Percentiles rank a stretch among this genome's conserved stretches.
These are phyloP conservation scores for Zaprionus africanus DNA, from an alignment of 1,140 invertebrate genomes.

Conservation along the genomic window DNA sequence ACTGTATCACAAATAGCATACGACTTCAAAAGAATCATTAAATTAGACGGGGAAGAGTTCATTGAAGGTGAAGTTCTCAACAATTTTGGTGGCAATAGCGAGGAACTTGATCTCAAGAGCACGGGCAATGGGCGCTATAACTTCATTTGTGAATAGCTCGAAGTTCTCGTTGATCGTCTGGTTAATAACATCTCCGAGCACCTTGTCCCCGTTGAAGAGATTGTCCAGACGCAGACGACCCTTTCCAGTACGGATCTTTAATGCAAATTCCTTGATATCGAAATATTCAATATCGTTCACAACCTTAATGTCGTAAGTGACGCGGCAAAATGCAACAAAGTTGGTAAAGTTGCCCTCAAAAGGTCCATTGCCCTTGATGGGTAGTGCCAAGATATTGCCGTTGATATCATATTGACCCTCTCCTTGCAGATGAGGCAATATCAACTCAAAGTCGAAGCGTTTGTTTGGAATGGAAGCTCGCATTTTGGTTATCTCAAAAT, in stretches of 20 bases:
- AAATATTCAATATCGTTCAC: constrained; percentile 85
- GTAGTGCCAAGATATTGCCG: constrained; percentile 87
- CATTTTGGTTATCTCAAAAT: constrained; percentile 86
- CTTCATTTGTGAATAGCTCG: constrained; percentile 86
- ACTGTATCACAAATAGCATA: constrained; percentile 67
- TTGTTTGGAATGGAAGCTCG: constrained; percentile 85
- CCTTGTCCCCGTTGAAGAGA: constrained; percentile 87
- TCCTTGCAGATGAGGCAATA: constrained; percentile 86
- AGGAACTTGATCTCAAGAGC: constrained; percentile 85
- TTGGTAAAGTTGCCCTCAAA: constrained; percentile 87
- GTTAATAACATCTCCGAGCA: constrained; percentile 86
- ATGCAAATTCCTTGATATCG: constrained; percentile 85
- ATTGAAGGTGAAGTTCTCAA: constrained; percentile 86
- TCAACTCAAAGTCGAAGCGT: constrained; percentile 85
- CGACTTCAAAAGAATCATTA: neutral
- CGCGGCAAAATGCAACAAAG: constrained; percentile 85
- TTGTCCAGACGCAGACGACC: constrained; percentile 87
- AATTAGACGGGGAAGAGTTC: constrained; percentile 86
- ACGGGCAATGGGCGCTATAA: constrained; percentile 86
- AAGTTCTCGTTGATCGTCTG: constrained; percentile 88
- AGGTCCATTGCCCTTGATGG: constrained; percentile 87
- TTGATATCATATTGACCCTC: constrained; percentile 87
- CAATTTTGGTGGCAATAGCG: constrained; percentile 86
- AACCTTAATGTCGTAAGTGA: constrained; percentile 85
- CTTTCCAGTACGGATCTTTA: constrained; percentile 86